phyloP scores from a whole-genome alignment of 2,113 vertebrate species.

The Melanostigma gelatinosum region DNA sequence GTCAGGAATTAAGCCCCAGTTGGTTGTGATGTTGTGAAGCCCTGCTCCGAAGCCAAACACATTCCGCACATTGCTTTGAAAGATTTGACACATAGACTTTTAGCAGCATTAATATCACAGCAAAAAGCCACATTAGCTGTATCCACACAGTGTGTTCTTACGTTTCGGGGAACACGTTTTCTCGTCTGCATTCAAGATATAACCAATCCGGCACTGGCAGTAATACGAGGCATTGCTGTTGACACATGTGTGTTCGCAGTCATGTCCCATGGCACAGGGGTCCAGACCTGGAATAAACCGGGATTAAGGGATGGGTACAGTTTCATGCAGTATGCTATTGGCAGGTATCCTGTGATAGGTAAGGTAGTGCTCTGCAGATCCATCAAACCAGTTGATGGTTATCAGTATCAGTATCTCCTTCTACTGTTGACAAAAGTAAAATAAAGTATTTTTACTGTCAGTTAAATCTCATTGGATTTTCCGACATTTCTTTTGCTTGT shows the following conservation, averaged over 20 bases:
- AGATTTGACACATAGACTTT: background rate
- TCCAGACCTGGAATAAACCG: conserved; percentile 80
- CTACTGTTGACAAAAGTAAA: background rate
- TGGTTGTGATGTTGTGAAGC: conserved; percentile 53
- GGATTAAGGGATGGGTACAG: conserved; percentile 52
- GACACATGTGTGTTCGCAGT: conserved; percentile 87
- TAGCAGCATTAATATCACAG: conserved; percentile 29
- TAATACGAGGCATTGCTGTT: conserved; percentile 79
- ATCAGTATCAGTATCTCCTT: background rate
- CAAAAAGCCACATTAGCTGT: conserved; percentile 25
- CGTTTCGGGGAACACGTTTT: conserved; percentile 85
- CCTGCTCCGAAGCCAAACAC: conserved; percentile 19
- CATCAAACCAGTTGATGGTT: background rate
- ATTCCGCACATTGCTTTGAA: background rate
- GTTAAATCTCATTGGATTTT: background rate
- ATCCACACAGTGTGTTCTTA: conserved; percentile 72
- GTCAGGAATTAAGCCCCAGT: conserved; percentile 22
- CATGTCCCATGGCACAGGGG: conserved; percentile 82
- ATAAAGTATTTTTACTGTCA: background rate
- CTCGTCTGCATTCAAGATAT: conserved; percentile 84
- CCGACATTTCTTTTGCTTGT: background rate
- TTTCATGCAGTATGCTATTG: conserved; percentile 12
- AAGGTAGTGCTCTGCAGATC: background rate
- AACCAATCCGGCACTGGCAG: conserved; percentile 86
- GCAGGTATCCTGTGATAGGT: conserved; percentile 1